Evolutionary conservation across 2,797 vertebrate genomes (phyloP).

Genomic region (Acanthurus leucopareius): DNA sequence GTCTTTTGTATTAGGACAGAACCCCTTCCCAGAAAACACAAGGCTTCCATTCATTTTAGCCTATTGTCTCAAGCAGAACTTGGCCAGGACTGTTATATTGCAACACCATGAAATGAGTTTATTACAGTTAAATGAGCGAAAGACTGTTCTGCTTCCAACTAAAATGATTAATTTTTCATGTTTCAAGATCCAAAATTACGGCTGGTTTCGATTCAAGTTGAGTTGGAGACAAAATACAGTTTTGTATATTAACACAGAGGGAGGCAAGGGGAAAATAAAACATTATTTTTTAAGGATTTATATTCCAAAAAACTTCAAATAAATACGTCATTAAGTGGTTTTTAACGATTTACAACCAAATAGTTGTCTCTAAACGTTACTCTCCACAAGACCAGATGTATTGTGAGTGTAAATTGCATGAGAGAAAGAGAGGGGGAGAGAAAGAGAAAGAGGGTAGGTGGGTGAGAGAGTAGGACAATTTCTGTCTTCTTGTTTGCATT

Average conservation of each 20-base stretch:
- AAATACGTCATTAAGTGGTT: conserved; percentile 17
- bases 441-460: background rate
- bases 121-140: conserved; percentile 35
- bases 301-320: conserved; percentile 7
- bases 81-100: conserved; percentile 40
- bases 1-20: conserved; percentile 31
- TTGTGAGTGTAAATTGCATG: too few species aligned
- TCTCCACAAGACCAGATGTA: background rate
- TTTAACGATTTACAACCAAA: conserved; percentile 23
- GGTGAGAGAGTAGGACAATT: background rate
- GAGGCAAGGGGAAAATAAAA: background rate
- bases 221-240: background rate
- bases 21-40: conserved; percentile 48
- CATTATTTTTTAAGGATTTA: conserved; percentile 15
- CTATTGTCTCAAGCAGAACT: conserved; percentile 47
- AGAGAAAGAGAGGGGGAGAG: background rate
- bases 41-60: conserved; percentile 35
- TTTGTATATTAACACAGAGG: background rate
- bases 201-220: background rate
- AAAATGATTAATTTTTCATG: conserved; percentile 6
- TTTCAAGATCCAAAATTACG: conserved; percentile 6
- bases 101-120: conserved; percentile 58
- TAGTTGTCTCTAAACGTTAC: conserved; percentile 1
- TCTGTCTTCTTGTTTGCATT: conserved; percentile 59
- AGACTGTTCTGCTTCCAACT: conserved; percentile 10